Conservation (phyloP, 1,140 invertebrate species). For the Drosophila ananassae region DNA sequence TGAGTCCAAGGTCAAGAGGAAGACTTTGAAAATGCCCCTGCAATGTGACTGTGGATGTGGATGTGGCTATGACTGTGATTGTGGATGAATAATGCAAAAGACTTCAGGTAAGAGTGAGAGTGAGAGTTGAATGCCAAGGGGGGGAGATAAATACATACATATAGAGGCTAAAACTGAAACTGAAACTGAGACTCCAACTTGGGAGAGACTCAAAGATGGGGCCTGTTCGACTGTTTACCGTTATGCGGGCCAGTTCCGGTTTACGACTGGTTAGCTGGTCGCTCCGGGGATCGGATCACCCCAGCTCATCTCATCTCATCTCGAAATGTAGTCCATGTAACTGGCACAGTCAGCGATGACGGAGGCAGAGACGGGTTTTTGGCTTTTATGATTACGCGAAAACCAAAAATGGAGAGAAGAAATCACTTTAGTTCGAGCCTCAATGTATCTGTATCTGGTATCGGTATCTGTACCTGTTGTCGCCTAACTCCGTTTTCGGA, state of each 20-base stretch:
- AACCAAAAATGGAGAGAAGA: slow-evolving; percentile 37
- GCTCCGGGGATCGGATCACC: slow-evolving; percentile 19
- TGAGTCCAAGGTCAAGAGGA: slow-evolving; percentile 84
- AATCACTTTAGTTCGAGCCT: slow-evolving; percentile 48
- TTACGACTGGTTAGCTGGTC: slow-evolving; percentile 67
- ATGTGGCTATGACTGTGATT: slow-evolving; percentile 23
- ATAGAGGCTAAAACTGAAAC: slow-evolving; percentile 7
- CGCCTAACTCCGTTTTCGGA: slow-evolving; percentile 32
- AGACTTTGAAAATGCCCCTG: slow-evolving; percentile 81
- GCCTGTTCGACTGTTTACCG: slow-evolving; percentile 48
- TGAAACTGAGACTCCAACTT: slow-evolving; percentile 2
- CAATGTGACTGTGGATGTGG: slow-evolving; percentile 44
- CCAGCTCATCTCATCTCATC: slow-evolving; percentile 30
- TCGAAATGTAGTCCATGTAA: slow-evolving; percentile 75
- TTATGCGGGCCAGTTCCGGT: slow-evolving; percentile 77
- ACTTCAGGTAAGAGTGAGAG: slow-evolving; percentile 50
- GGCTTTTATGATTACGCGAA: slow-evolving; percentile 75
- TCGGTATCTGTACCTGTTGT: slow-evolving; percentile 31
- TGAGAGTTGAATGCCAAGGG: slow-evolving; percentile 18
- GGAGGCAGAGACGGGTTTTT: slow-evolving; percentile 33
- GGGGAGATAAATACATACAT: not conserved
- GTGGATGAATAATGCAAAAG: slow-evolving; percentile 73
- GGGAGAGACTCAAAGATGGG: not conserved
- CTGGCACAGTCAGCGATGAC: slow-evolving; percentile 59
- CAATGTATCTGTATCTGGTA: slow-evolving; percentile 29